Evolutionary conservation across 2,113 vertebrate genomes (phyloP).

Genomic region (Ramphastos sulfuratus): DNA sequence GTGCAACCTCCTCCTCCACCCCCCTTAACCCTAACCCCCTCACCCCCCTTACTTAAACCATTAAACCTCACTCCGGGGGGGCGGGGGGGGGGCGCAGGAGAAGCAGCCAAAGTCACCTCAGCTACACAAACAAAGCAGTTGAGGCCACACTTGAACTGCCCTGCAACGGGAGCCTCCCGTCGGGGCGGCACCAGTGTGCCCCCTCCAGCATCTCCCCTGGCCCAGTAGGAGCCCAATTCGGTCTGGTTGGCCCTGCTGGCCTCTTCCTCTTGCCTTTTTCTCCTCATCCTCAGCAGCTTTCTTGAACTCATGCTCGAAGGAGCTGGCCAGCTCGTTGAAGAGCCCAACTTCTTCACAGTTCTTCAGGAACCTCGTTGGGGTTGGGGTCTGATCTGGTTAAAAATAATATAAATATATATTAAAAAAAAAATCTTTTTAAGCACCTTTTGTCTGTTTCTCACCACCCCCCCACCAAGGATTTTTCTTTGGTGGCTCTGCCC

Average conservation of each 20-base stretch:
- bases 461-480: too few relatives aligned
- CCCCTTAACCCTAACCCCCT: too few relatives aligned
- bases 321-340: slow-evolving; percentile 94
- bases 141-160: too few relatives aligned
- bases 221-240: neutral
- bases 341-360: slow-evolving; percentile 98
- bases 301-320: slow-evolving; percentile 95
- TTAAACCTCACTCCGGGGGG: neutral
- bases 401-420: neutral
- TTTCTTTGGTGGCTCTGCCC: too few relatives aligned
- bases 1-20: too few relatives aligned
- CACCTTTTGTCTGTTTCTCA: too few relatives aligned
- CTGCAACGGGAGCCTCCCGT: too few relatives aligned
- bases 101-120: neutral
- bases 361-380: slow-evolving; percentile 96
- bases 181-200: too few relatives aligned
- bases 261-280: slow-evolving; percentile 81
- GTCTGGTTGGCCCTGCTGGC: neutral
- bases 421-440: neutral
- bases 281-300: slow-evolving; percentile 93
- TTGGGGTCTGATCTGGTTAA: slow-evolving; percentile 93
- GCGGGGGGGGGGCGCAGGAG: too few relatives aligned
- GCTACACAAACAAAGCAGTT: neutral
- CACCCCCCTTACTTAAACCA: neutral
- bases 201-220: neutral